Conservation (phyloP, 2,888 invertebrate genomes). For the Diarsia rubi region DNA sequence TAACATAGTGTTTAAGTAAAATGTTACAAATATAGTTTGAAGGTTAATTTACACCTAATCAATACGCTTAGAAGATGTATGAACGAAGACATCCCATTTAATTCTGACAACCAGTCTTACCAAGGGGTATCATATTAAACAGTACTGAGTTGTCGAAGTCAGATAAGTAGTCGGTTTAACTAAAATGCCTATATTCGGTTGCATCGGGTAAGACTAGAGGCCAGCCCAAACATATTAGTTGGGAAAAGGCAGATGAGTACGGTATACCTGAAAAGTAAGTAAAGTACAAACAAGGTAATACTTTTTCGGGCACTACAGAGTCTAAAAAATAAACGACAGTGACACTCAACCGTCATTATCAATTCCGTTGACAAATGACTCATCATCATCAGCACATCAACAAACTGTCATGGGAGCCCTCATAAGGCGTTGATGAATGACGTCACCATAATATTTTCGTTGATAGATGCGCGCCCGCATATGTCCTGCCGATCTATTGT, state of each 20-base stretch:
- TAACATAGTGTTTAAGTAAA: too few relatives aligned
- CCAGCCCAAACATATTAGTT: not conserved
- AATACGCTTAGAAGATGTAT: too few relatives aligned
- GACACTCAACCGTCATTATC: conserved; percentile 1
- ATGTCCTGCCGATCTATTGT: conserved; percentile 35
- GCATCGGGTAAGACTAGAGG: too few relatives aligned
- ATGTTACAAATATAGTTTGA: too few relatives aligned
- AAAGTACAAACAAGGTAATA: not conserved
- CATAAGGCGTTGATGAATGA: conserved; percentile 35
- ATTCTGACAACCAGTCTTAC: too few relatives aligned
- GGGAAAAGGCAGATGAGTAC: not conserved
- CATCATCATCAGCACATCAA: conserved; percentile 36
- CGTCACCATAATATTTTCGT: conserved; percentile 49
- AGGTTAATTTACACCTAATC: too few relatives aligned
- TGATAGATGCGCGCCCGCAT: conserved; percentile 58
- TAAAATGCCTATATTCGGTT: too few relatives aligned
- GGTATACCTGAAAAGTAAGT: too few relatives aligned
- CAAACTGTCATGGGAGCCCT: not conserved
- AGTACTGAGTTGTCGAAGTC: too few relatives aligned
- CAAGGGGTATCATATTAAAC: too few relatives aligned
- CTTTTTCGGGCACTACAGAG: not conserved
- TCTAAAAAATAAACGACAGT: not conserved
- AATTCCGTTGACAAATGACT: conserved; percentile 34
- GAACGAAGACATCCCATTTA: too few relatives aligned
- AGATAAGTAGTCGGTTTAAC: too few relatives aligned